phyloP scores from a whole-genome alignment of 2,113 vertebrate species.

The Dicaeum eximium region DNA sequence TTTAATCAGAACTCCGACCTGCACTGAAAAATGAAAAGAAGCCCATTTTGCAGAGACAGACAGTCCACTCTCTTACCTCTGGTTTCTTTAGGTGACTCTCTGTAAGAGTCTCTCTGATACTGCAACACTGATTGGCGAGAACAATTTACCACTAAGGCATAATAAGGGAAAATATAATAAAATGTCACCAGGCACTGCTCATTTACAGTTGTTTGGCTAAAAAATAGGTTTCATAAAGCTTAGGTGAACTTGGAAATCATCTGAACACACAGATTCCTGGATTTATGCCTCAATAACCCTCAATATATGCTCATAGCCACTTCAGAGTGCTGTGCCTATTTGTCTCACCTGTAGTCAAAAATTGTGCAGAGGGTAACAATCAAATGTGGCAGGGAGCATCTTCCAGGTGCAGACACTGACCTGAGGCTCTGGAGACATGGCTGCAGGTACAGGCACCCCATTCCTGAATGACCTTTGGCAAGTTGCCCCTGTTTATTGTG shows the following conservation, averaged over 20 bases:
- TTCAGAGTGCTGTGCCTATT: conserved; percentile 4
- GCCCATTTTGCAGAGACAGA: not conserved
- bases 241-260: conserved; percentile 40
- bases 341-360: not conserved
- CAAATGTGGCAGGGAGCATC: not conserved
- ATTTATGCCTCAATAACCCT: conserved; percentile 66
- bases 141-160: conserved; percentile 63
- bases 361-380: not conserved
- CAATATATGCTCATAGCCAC: conserved; percentile 46
- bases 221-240: conserved; percentile 74
- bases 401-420: not conserved
- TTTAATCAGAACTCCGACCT: not conserved
- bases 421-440: not conserved
- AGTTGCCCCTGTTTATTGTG: not conserved
- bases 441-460: not conserved
- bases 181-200: conserved; percentile 56
- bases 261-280: conserved; percentile 22
- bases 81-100: not conserved
- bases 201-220: conserved; percentile 67
- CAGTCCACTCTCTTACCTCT: not conserved
- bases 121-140: conserved; percentile 47
- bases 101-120: not conserved
- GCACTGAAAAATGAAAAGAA: not conserved
- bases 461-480: not conserved
- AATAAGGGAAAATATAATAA: conserved; percentile 69